Base-by-base conservation (phyloP, 2,888 invertebrate species). In the Caenorhabditis sinica region DNA sequence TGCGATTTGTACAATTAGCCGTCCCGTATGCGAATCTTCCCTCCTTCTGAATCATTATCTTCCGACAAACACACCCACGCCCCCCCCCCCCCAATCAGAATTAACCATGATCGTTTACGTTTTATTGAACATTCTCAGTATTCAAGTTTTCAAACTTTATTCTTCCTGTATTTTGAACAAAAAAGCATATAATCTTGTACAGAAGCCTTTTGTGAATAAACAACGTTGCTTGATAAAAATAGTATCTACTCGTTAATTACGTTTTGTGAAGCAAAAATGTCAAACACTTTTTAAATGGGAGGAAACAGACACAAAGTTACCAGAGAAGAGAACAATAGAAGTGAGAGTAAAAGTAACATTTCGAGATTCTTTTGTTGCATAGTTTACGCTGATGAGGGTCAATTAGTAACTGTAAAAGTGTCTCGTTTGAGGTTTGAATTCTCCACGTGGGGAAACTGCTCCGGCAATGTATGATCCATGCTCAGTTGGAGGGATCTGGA, bases 321-420 rank as follows among this genome's bases (percentile, higher is more conserved):
- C 2, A 9, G 65, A 51, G 23, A n/a, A n/a, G 61, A 61, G 74
- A 73, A 81, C 63, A 81, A 81, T 58, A 51, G 65, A 65, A 51
- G n/a, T 25, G 56, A 61, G 58, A 69, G 51, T 15, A 45, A 36
- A 45, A 65, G 49, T 36, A 51, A 77, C 56, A 68, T 25, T 79
- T 53, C 30, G 53, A 53, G 56, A 49, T 60, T 61, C 69, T 58
- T 53, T 76, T 68, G 58, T 53, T 73, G 73, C 17, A 40, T 56
- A 28, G 23, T 20, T 63, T 36, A 6, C 5, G 17, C 40, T 56
- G n/a, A 49, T 56, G n/a, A 4, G 23, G 71, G 40, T 76, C 36
- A 43, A 53, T 82, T 65, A 88, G 63, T 89, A 89, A 66, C 88
- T 88, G 71, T 87, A 88, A 65, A 87, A 89, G 56, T 88, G 88